Conservation (phyloP, 1,140 invertebrate genomes). For the Ceratoteleas bidentatus region DNA sequence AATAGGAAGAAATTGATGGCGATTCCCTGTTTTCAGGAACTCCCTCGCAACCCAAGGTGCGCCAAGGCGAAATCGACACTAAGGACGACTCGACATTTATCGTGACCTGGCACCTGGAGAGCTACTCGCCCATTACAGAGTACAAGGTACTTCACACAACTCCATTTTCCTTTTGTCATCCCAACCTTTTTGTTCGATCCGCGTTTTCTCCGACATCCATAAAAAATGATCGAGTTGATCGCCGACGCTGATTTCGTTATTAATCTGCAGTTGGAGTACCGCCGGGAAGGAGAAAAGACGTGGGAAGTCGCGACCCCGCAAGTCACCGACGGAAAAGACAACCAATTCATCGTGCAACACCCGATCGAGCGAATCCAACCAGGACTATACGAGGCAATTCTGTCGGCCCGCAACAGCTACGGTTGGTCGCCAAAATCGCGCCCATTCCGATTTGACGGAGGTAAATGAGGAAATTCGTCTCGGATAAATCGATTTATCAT, state of each 20-base stretch:
- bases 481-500: background rate
- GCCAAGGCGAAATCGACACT: conserved; percentile 56
- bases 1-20: too few relatives aligned
- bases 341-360: conserved; percentile 67
- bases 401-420: conserved; percentile 70
- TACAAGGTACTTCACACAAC: conserved; percentile 71
- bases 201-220: conserved; percentile 10
- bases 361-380: conserved; percentile 67
- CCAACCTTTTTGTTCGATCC: conserved; percentile 2
- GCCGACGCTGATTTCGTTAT: conserved; percentile 13
- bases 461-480: conserved; percentile 37
- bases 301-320: conserved; percentile 66
- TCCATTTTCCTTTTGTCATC: conserved; percentile 26
- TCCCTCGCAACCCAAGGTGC: conserved; percentile 70
- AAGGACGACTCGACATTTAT: conserved; percentile 73
- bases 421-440: conserved; percentile 72
- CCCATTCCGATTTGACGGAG: conserved; percentile 66
- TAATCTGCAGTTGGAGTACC: conserved; percentile 72
- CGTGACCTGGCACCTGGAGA: conserved; percentile 80
- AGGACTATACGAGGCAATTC: conserved; percentile 70
- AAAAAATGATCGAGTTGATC: conserved; percentile 45
- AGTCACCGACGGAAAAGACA: conserved; percentile 69
- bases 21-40: conserved; percentile 62
- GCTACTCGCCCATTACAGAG: conserved; percentile 79
- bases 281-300: conserved; percentile 56